A percentile compares a stretch with the other conserved stretches of the same genome.
These are phyloP conservation scores for Amblyopsis hoosieri DNA, from an alignment of 2,797 vertebrate genomes.

Conservation along the genomic window DNA sequence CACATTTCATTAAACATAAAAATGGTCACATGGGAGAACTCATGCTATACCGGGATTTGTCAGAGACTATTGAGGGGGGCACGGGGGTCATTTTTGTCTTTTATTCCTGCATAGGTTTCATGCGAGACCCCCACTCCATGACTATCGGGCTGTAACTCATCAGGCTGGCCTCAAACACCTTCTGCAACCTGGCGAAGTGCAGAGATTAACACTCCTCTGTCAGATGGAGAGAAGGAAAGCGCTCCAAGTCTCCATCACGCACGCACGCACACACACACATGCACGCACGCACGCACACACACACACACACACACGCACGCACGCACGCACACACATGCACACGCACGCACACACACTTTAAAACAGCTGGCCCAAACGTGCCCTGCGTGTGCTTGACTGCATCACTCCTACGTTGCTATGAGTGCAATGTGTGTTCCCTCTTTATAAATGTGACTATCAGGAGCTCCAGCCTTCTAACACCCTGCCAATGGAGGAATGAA, in stretches of 20 bases:
- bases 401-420: slow-evolving; percentile 21
- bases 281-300: background rate
- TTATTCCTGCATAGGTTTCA: slow-evolving; percentile 12
- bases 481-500: slow-evolving; percentile 3
- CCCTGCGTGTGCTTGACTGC: slow-evolving; percentile 25
- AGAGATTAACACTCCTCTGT: slow-evolving; percentile 54
- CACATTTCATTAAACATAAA: slow-evolving; percentile 19
- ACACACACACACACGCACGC: background rate
- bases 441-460: slow-evolving; percentile 40
- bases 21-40: slow-evolving; percentile 14
- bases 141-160: slow-evolving; percentile 30
- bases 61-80: slow-evolving; percentile 15
- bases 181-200: slow-evolving; percentile 24
- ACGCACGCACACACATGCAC: background rate
- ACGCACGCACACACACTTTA: slow-evolving; percentile 33
- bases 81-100: slow-evolving; percentile 8
- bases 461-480: slow-evolving; percentile 22
- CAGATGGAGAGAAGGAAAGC: slow-evolving; percentile 19
- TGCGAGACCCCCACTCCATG: slow-evolving; percentile 17
- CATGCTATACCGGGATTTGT: background rate
- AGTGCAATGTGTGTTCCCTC: slow-evolving; percentile 2
- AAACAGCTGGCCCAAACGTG: slow-evolving; percentile 55
- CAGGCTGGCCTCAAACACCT: slow-evolving; percentile 17
- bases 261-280: background rate
- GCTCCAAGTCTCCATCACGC: slow-evolving; percentile 29